Evolutionary conservation across 2,888 invertebrate species (phyloP).

Genomic region (Trichopoda pennipes): DNA sequence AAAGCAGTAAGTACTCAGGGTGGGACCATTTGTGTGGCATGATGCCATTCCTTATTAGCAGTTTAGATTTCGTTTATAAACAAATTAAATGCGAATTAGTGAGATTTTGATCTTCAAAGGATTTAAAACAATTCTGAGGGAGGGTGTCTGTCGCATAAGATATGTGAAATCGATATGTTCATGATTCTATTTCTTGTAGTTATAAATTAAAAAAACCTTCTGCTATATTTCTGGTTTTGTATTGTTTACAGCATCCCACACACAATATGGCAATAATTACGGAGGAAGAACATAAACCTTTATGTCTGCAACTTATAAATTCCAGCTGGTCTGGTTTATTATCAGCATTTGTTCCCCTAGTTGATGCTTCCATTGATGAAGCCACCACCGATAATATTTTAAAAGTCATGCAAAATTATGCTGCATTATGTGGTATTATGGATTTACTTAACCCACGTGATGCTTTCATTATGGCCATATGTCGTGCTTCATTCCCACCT

Average conservation of each 20-base stretch:
- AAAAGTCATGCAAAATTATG: conserved; percentile 94
- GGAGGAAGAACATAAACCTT: conserved; percentile 77
- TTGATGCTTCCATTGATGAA: conserved; percentile 98
- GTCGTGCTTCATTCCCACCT: conserved; percentile 97
- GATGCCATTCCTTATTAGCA: no score
- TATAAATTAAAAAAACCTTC: no score
- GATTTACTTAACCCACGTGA: conserved; percentile 90
- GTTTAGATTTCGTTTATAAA: no score
- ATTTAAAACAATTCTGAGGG: no score
- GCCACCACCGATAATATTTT: conserved; percentile 94
- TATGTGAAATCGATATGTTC: no score
- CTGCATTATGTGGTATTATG: conserved; percentile 93
- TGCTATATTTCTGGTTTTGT: neutral
- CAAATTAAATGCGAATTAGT: no score
- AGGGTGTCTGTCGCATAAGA: no score
- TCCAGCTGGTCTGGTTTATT: conserved; percentile 98
- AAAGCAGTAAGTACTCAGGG: no score
- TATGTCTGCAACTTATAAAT: conserved; percentile 89
- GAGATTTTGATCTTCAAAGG: no score
- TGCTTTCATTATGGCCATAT: conserved; percentile 96
- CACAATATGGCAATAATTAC: conserved; percentile 75
- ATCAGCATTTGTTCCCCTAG: conserved; percentile 93
- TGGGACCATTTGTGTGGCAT: no score
- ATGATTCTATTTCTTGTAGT: no score
- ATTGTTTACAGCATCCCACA: conserved; percentile 71